Evolutionary conservation across 2,888 invertebrate species (phyloP), one percentile per base, ranked within the genome.

Genomic region (Rotaria macrura): DNA sequence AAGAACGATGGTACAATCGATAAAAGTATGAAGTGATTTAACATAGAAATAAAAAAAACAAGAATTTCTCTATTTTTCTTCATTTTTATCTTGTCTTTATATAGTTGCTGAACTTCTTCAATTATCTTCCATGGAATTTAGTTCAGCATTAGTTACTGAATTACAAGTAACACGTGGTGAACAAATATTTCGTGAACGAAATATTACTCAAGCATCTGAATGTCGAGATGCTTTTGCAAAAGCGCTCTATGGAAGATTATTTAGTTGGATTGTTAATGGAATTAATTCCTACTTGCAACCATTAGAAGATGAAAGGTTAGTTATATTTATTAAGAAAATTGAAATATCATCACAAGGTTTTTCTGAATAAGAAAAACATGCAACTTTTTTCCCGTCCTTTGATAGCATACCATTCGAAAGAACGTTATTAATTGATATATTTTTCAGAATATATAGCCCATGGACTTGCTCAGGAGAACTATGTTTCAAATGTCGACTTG

Each of bases 101-200:
- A 10, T 90, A 94, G 94, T 95, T 74, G 93, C 95, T 0, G 93
- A 88, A 85, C 87, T 90, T 47, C 87, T 90, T 49, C 88, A 88
- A 10, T 85, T 90, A 10, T 88, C 89, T 52, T 79, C 87, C 7
- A 87, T 88, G 74, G 89, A 90, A 52, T 87, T 90, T 88, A 91
- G 93, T 87, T 96, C 96, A 95, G 94, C 95, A 0, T 92, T 96
- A 87, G 93, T 94, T 20, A 96, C 96, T 89, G 95, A 95, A 89
- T 95, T 95, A 88, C 92, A 95, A 87, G 88, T 89, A 57, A 89
- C 90, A 17, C 87, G 89, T 34, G 90, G 90, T 20, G 90, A 90
- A 85, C 88, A 89, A 85, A 89, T 90, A 49, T 89, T 88, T 52
- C 86, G 89, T 49, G 89, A 89, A 87, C 90, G 90, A 87, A 89